Evolutionary conservation across 1,140 invertebrate genomes (phyloP).

Genomic region (Leptonema lineaticorne): DNA sequence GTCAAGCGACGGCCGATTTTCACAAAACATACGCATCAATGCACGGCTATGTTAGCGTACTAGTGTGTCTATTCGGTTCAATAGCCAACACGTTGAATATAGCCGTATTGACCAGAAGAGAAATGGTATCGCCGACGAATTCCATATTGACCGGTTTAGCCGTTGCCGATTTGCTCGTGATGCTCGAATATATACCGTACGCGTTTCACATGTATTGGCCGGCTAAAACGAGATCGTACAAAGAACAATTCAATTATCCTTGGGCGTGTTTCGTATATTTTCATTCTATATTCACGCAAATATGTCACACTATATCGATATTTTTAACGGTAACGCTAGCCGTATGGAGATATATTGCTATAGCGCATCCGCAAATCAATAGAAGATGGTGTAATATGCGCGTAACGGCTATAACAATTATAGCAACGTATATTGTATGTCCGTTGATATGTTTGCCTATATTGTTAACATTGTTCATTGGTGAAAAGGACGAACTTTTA

Average conservation of each 20-base stretch:
- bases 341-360: constrained; percentile 90
- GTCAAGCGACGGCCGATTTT: constrained; percentile 53
- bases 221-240: constrained; percentile 56
- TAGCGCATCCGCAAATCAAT: constrained; percentile 77
- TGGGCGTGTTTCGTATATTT: constrained; percentile 82
- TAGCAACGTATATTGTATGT: constrained; percentile 77
- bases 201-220: constrained; percentile 77
- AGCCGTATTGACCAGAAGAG: constrained; percentile 84
- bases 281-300: constrained; percentile 80
- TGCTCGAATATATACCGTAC: constrained; percentile 92
- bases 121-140: constrained; percentile 87
- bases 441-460: constrained; percentile 83
- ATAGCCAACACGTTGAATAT: constrained; percentile 93
- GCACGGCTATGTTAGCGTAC: constrained; percentile 56
- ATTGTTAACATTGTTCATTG: constrained; percentile 71
- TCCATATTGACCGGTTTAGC: constrained; percentile 85
- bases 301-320: constrained; percentile 90
- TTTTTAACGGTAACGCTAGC: constrained; percentile 89
- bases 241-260: constrained; percentile 67
- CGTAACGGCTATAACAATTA: constrained; percentile 72
- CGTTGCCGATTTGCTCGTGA: constrained; percentile 87
- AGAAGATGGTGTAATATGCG: constrained; percentile 75
- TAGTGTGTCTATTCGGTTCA: constrained; percentile 88
- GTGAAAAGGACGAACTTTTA: constrained; percentile 48
- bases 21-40: constrained; percentile 51